Evolutionary conservation across 2,797 vertebrate species (phyloP).

Genomic region (Urosaurus nigricauda): DNA sequence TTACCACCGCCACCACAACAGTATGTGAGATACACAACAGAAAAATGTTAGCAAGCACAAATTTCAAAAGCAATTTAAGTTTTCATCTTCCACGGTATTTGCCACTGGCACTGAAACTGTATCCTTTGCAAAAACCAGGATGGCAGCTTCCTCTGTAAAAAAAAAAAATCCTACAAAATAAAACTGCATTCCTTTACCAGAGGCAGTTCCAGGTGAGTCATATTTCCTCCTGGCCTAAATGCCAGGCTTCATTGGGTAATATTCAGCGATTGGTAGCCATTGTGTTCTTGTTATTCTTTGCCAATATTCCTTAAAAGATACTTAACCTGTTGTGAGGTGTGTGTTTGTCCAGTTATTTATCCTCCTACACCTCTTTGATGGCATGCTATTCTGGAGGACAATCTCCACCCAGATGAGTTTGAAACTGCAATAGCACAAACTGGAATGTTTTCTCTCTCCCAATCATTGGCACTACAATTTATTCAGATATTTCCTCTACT

Average conservation of each 20-base stretch:
- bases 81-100: not conserved
- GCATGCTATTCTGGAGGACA: constrained; percentile 41
- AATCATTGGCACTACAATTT: constrained; percentile 29
- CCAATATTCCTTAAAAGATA: constrained; percentile 41
- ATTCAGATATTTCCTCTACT: constrained; percentile 34
- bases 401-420: constrained; percentile 42
- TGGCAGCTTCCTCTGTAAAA: not conserved
- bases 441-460: constrained; percentile 52
- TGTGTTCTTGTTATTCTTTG: not conserved
- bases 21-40: not conserved
- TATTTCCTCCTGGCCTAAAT: constrained; percentile 38
- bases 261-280: constrained; percentile 14
- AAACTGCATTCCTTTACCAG: not conserved
- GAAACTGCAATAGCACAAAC: constrained; percentile 24
- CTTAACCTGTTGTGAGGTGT: constrained; percentile 28
- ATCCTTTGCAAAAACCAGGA: not conserved
- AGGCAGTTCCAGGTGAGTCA: constrained; percentile 41
- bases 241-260: not conserved
- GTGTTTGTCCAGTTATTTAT: constrained; percentile 28
- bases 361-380: constrained; percentile 14
- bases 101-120: not conserved
- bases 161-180: not conserved
- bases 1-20: not conserved
- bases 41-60: not conserved
- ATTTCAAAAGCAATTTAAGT: constrained; percentile 7